Base-by-base conservation (phyloP, 2,888 invertebrate species). In the Scaptomyza polygonia region DNA sequence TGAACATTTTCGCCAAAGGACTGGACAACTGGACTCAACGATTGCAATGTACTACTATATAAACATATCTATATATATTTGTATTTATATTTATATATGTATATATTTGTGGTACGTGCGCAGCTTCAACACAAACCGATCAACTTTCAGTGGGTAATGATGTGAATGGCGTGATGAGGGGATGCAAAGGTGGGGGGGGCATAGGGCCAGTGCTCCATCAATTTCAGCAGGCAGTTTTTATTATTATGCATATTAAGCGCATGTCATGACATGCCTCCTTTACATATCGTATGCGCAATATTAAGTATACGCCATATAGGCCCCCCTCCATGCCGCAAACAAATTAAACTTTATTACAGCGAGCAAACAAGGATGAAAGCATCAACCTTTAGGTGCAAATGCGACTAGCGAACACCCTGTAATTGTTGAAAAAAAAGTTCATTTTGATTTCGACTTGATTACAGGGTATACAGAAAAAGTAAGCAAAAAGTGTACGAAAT, bases 211-310 rank as follows among this genome's bases (percentile, higher is more conserved):
- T 43, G 51, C 55, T 63, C 62, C 69, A 62, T 73, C 73, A 73
- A 62, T 81, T 78, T 81, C 67, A 78, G 67, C 62, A n/a, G 74
- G 66, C 75, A 82, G 72, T 72, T 79, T 85, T 85, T 80, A 78
- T 80, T 85, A 76, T 86, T 80, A 80, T 80, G 80, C 86, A 86
- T 83, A 86, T 79, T 71, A 79, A 83, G 84, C 84, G 74, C 77
- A 77, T 79, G 84, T 74, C 77, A 81, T 83, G 80, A 76, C 72
- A 76, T 21, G n/a, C n/a, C n/a, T n/a, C n/a, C n/a, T n/a, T n/a
- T n/a, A n/a, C n/a, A n/a, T n/a, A n/a, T n/a, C n/a, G n/a, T n/a
- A 80, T 84, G 72, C 81, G 67, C 72, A 67, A 78, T 81, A 84
- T 81, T 72, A 78, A 77, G 85, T 71, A 72, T 72, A 77, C 68